These are phyloP conservation scores for Chaetodon trifasciatus DNA, from an alignment of 2,797 vertebrate genomes.

Conservation along the genomic window DNA sequence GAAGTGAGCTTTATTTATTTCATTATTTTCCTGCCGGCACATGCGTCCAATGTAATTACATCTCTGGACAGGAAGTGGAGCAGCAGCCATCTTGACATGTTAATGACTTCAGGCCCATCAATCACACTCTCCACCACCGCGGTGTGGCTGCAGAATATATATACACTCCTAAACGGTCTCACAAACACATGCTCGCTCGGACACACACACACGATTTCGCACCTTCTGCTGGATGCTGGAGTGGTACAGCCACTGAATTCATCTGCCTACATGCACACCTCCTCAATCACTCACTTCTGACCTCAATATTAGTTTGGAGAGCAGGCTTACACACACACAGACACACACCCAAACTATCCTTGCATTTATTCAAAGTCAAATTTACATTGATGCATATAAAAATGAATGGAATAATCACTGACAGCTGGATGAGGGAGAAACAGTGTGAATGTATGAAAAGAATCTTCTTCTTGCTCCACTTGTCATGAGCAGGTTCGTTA, in stretches of 20 bases:
- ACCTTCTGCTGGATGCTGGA: constrained; percentile 5
- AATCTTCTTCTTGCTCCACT: constrained; percentile 21
- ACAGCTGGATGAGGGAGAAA: constrained; percentile 1
- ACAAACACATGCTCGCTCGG: background rate
- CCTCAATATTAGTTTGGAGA: constrained; percentile 26
- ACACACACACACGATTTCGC: constrained; percentile 31
- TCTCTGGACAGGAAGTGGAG: constrained; percentile 51
- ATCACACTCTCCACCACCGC: constrained; percentile 62
- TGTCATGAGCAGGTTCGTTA: constrained; percentile 24
- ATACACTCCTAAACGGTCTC: constrained; percentile 18
- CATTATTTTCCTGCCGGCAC: constrained; percentile 1
- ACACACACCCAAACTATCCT: background rate
- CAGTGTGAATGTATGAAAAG: background rate
- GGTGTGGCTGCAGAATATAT: constrained; percentile 37
- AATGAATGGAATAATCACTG: constrained; percentile 16
- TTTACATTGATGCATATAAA: background rate
- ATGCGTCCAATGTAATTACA: constrained; percentile 46
- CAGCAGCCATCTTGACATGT: constrained; percentile 56
- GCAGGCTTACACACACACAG: background rate
- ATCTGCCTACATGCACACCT: constrained; percentile 5
- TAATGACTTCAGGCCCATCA: constrained; percentile 65
- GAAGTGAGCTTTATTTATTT: constrained; percentile 17
- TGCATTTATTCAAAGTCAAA: background rate
- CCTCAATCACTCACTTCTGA: constrained; percentile 19
- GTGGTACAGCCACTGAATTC: constrained; percentile 14